Percentiles rank a stretch among this genome's conserved stretches.
These are phyloP conservation scores for Phragmatobia fuliginosa DNA, from an alignment of 2,888 invertebrate genomes.

Conservation along the genomic window DNA sequence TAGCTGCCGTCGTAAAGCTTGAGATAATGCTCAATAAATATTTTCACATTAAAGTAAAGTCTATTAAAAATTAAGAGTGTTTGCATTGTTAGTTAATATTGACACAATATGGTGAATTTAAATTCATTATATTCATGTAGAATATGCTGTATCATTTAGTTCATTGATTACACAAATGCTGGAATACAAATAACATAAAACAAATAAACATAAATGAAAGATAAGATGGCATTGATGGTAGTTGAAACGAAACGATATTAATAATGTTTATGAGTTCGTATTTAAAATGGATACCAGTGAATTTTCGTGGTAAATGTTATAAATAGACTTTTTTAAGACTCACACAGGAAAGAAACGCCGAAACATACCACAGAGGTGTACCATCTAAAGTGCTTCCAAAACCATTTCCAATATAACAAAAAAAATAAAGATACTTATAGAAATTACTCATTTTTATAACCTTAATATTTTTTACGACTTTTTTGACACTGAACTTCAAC, in stretches of 20 bases:
- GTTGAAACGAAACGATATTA: not conserved
- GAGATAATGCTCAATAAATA: not conserved
- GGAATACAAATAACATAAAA: not conserved
- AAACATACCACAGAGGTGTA: no score
- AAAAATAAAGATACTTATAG: no score
- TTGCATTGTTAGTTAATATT: not conserved
- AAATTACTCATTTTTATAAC: not conserved
- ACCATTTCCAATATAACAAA: not conserved
- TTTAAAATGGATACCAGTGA: no score
- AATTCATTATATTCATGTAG: not conserved
- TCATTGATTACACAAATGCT: not conserved
- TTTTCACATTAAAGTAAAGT: not conserved
- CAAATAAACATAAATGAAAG: no score
- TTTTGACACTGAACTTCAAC: conserved; percentile 35
- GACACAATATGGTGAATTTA: not conserved
- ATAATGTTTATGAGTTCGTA: no score
- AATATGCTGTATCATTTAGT: not conserved
- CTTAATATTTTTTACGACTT: not conserved
- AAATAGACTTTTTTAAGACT: no score
- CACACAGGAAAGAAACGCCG: no score
- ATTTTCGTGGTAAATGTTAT: no score
- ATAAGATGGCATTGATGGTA: not conserved
- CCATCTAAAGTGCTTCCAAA: not conserved
- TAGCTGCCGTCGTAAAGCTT: no score
- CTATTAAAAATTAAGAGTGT: not conserved